A percentile compares a stretch with the other conserved stretches of the same genome.
phyloP scores from a whole-genome alignment of 1,140 invertebrate genomes.

The Drosophila mayri region DNA sequence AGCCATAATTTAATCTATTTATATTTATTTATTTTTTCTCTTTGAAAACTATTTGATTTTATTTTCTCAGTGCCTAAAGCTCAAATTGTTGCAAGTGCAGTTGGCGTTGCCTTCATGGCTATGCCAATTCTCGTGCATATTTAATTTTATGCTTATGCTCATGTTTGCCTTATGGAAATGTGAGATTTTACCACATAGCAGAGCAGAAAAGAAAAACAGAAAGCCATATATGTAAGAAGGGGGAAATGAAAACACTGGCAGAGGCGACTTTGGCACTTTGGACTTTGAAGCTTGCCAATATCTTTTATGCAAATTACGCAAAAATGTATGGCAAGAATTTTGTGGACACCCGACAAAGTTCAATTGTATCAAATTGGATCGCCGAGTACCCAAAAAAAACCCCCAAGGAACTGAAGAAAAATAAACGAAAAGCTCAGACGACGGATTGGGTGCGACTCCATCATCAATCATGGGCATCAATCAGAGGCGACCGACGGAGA shows the following conservation, averaged over 20 bases:
- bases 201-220: slow-evolving; percentile 53
- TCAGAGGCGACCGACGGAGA: slow-evolving; percentile 46
- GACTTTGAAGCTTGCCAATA: slow-evolving; percentile 45
- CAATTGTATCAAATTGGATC: slow-evolving; percentile 76
- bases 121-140: slow-evolving; percentile 72
- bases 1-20: not conserved
- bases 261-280: slow-evolving; percentile 49
- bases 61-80: not conserved
- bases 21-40: not conserved
- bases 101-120: slow-evolving; percentile 62
- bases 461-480: slow-evolving; percentile 81
- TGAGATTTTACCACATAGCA: slow-evolving; percentile 63
- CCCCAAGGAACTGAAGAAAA: slow-evolving; percentile 12
- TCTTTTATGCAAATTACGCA: slow-evolving; percentile 55
- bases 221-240: slow-evolving; percentile 6
- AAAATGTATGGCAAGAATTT: slow-evolving; percentile 34
- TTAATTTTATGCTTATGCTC: slow-evolving; percentile 80
- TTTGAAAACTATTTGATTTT: no score
- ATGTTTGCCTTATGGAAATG: slow-evolving; percentile 80
- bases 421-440: slow-evolving; percentile 21
- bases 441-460: slow-evolving; percentile 42
- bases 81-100: slow-evolving; percentile 51
- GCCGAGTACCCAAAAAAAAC: slow-evolving; percentile 9
- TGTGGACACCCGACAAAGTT: slow-evolving; percentile 60
- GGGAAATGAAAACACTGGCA: slow-evolving; percentile 29